Conservation (phyloP, 2,888 invertebrate genomes). For the Phortica magna region DNA sequence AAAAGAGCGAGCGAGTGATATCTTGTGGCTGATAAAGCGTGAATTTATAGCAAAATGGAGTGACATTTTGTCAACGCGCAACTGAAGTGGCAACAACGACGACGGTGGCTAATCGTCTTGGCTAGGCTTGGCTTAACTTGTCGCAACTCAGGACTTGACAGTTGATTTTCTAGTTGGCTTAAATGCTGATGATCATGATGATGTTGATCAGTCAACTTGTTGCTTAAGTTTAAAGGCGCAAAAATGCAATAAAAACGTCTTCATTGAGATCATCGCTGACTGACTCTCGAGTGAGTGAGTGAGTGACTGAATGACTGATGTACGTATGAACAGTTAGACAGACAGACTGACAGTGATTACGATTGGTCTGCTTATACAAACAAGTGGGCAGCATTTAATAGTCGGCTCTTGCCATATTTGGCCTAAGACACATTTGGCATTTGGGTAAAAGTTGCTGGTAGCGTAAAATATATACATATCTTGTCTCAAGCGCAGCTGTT, state of each 20-base stretch:
- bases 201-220: background rate
- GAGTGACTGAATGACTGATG: slow-evolving; percentile 8
- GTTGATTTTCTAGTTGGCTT: slow-evolving; percentile 4
- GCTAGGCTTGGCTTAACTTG: slow-evolving; percentile 2
- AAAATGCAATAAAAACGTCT: slow-evolving; percentile 53
- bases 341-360: background rate
- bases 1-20: background rate
- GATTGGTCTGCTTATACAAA: slow-evolving; percentile 49
- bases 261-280: slow-evolving; percentile 65
- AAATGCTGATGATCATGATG: background rate
- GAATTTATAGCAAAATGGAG: slow-evolving; percentile 4
- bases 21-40: background rate
- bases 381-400: slow-evolving; percentile 25
- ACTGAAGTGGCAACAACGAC: background rate
- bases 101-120: slow-evolving; percentile 1
- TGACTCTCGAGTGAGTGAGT: too few relatives aligned
- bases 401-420: slow-evolving; percentile 48
- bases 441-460: slow-evolving; percentile 28
- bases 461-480: background rate
- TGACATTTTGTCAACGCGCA: background rate
- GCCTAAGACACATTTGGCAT: slow-evolving; percentile 34
- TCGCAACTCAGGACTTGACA: background rate
- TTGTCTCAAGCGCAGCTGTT: background rate
- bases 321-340: background rate
- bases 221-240: slow-evolving; percentile 32